A percentile compares a stretch with the other conserved stretches of the same genome.
Conservation (phyloP, 2,797 vertebrate genomes). For the Acanthopagrus latus region DNA sequence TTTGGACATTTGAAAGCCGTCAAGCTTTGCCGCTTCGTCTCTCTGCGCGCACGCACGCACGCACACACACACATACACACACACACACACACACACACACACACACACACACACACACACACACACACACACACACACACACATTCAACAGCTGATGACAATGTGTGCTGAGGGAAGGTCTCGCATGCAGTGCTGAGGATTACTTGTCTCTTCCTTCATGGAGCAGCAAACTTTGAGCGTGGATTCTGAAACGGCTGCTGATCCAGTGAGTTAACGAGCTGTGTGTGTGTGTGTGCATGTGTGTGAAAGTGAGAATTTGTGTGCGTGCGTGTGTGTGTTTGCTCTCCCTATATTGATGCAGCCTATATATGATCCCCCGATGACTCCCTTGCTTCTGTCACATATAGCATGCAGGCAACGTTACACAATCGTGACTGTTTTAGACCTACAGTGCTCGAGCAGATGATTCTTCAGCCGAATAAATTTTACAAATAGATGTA, state of each 20-base stretch:
- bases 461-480: background rate
- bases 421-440: conserved; percentile 13
- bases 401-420: background rate
- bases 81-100: conserved; percentile 12
- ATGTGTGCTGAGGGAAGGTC: conserved; percentile 68
- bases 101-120: conserved; percentile 18
- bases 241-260: conserved; percentile 75
- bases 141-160: conserved; percentile 73
- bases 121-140: conserved; percentile 32
- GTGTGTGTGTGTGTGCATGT: conserved; percentile 15
- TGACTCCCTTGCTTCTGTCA: conserved; percentile 21
- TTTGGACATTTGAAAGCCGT: conserved; percentile 67
- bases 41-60: conserved; percentile 7
- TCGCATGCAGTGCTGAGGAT: conserved; percentile 77
- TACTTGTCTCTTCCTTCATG: conserved; percentile 82
- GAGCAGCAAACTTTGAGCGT: conserved; percentile 86
- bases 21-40: conserved; percentile 55
- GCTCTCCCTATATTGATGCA: conserved; percentile 25
- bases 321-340: conserved; percentile 22
- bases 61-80: no score
- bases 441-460: background rate
- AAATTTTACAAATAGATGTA: conserved; percentile 5
- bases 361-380: conserved; percentile 7
- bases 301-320: conserved; percentile 9
- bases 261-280: conserved; percentile 74